Percentiles rank a stretch among this genome's conserved stretches.
These are phyloP conservation scores for Zonotrichia leucophrys DNA, from an alignment of 2,113 vertebrate genomes.

Conservation along the genomic window DNA sequence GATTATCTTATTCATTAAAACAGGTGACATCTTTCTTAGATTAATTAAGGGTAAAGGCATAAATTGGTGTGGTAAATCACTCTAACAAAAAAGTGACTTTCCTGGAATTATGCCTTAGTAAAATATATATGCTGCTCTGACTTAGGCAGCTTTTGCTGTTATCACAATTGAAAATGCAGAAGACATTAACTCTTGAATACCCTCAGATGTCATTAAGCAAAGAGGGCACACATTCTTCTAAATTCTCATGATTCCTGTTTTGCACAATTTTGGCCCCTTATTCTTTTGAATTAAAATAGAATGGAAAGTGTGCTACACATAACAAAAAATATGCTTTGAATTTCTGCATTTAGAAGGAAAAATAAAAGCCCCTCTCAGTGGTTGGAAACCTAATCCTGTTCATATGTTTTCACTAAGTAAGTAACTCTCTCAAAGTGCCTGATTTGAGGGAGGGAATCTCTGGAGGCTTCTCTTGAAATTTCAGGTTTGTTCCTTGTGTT, in stretches of 20 bases:
- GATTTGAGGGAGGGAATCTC: background rate
- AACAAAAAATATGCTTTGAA: background rate
- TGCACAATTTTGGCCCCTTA: background rate
- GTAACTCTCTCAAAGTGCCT: background rate
- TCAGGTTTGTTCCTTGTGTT: background rate
- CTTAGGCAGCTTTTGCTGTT: background rate
- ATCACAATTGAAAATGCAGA: constrained; percentile 6
- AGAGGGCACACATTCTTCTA: background rate
- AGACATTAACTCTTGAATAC: background rate
- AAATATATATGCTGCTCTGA: background rate
- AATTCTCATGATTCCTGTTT: background rate
- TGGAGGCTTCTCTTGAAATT: background rate
- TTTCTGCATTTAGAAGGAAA: background rate
- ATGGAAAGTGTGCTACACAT: background rate
- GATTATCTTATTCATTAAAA: background rate
- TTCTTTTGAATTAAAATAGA: background rate
- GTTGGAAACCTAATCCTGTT: background rate
- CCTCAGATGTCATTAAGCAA: background rate
- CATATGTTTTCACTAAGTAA: background rate
- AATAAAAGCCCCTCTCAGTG: background rate
- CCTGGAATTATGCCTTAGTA: background rate
- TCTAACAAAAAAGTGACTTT: constrained; percentile 2
- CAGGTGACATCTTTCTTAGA: background rate
- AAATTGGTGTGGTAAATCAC: background rate
- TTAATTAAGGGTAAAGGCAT: constrained; percentile 13